phyloP scores from a whole-genome alignment of 2,888 invertebrate species.

The Synergus laeviventris region DNA sequence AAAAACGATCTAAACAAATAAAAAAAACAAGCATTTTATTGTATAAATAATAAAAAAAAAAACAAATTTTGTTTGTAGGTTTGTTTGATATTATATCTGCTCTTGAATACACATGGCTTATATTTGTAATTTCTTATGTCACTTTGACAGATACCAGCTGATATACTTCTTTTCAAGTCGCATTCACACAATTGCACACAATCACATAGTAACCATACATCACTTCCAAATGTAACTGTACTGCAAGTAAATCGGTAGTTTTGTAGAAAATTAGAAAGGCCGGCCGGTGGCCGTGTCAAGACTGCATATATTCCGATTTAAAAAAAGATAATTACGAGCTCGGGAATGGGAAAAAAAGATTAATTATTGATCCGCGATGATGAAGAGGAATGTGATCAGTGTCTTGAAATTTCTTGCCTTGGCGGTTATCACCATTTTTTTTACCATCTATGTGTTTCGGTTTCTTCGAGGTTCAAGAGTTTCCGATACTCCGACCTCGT shows the following conservation, averaged over 20 bases:
- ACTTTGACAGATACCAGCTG: neutral
- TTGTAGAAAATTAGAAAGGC: neutral
- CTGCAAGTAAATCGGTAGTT: neutral
- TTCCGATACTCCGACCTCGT: conserved; percentile 52
- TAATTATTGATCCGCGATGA: conserved; percentile 42
- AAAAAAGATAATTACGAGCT: neutral
- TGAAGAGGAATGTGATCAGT: conserved; percentile 74
- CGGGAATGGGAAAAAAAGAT: conserved; percentile 6
- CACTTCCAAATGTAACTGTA: neutral
- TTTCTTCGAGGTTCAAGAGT: conserved; percentile 61
- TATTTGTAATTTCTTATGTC: neutral
- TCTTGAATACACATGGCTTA: neutral
- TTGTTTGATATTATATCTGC: neutral
- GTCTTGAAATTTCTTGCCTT: conserved; percentile 70
- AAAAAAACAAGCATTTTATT: conserved; percentile 57
- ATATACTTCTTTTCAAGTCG: no score
- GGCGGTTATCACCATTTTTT: conserved; percentile 68
- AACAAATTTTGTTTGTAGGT: no score
- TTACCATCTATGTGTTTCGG: conserved; percentile 72
- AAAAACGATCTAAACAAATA: no score
- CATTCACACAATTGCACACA: no score
- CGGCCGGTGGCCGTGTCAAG: neutral
- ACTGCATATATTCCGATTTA: neutral
- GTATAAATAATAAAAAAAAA: no score
- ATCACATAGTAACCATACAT: no score